Base-by-base conservation (phyloP, 2,797 vertebrate species). In the Lemur catta region DNA sequence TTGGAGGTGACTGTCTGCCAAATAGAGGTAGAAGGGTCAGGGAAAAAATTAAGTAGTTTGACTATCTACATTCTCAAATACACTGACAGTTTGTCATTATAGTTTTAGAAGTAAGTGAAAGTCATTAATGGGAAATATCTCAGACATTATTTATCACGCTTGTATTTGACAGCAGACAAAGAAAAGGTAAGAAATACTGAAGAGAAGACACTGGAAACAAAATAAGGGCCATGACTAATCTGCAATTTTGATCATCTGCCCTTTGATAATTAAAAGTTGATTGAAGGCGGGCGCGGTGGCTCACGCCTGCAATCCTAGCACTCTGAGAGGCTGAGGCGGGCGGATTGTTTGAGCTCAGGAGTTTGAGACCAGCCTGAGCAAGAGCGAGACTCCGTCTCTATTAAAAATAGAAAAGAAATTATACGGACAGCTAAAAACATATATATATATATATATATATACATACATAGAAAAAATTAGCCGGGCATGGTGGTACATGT, bases 251-350 rank as follows among this genome's bases (percentile, higher is more conserved):
- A 92, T 92, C 26, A 86, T 71, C 24, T 92, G 17, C 35, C 38
- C 52, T 84, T 35, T n/a, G 15, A 81, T 94, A 96, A 92, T 88
- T 95, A 87, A 71, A 96, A 92, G 48, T 46, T 91, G 46, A 95
- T 0, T 84, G 55, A 96, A 87, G 89, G 38, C 38, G 38, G 38
- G 38, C 38, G 4, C 4, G 38, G 38, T 38, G 38, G 38, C 38
- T 38, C 38, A 38, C 38, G 38, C 38, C 38, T 38, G 38, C 38
- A 38, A 38, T 38, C 38, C 38, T 38, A 38, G 38, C 38, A 38
- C 38, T 38, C 38, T 38, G 38, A 38, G 38, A 38, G 38, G 38
- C 38, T 38, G 4, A 38, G 38, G 38, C 38, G 38, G 38, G 38
- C 4, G 38, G 38, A 38, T 38, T 38, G 38, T 38, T 38, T 38